Conservation (phyloP, 2,113 vertebrate genomes). For the Grammatotria lemairii region DNA sequence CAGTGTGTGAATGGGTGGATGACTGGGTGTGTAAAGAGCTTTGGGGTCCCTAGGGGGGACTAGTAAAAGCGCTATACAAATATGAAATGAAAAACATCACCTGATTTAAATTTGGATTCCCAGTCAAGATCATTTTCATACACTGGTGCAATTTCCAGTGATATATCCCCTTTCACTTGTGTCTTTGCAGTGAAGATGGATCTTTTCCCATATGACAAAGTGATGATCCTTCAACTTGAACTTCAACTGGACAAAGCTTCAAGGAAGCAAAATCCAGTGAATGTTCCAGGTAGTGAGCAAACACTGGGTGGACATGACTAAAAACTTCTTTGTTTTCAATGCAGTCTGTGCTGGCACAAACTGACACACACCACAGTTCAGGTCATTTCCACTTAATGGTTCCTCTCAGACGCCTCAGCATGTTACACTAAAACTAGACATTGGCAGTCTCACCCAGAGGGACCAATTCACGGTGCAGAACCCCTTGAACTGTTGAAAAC, state of each 20-base stretch:
- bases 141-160: not conserved
- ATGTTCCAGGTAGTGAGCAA: not conserved
- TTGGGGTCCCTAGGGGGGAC: too few relatives aligned
- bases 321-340: not conserved
- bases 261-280: not conserved
- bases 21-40: too few relatives aligned
- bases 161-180: not conserved
- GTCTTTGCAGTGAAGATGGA: not conserved
- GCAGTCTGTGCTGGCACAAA: not conserved
- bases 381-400: not conserved
- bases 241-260: not conserved
- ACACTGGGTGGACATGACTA: not conserved
- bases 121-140: not conserved
- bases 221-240: not conserved
- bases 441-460: not conserved
- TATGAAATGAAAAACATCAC: not conserved
- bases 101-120: not conserved
- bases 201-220: not conserved
- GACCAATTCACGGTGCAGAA: not conserved
- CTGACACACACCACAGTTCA: not conserved
- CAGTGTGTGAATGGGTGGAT: too few relatives aligned
- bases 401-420: not conserved
- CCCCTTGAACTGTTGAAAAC: not conserved
- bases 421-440: not conserved
- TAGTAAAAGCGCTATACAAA: too few relatives aligned